These are phyloP conservation scores for Serinus canaria DNA, from an alignment of 2,113 vertebrate species.

Conservation along the genomic window DNA sequence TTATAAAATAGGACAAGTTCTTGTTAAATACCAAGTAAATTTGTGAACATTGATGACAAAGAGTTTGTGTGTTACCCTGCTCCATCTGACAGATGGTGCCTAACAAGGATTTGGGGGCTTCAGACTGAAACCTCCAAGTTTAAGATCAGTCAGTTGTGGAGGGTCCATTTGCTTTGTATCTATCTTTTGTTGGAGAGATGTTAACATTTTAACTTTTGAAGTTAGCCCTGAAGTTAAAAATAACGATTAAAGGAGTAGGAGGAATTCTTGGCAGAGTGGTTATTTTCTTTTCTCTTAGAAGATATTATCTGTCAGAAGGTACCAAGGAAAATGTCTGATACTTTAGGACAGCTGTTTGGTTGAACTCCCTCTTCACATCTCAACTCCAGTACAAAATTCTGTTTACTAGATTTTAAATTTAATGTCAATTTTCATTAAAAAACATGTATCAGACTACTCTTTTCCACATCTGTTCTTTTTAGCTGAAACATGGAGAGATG, in stretches of 20 bases:
- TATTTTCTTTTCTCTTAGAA: neutral
- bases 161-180: neutral
- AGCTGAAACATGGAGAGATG: neutral
- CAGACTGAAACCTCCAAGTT: neutral
- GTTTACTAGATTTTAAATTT: neutral
- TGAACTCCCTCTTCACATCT: neutral
- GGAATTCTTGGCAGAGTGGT: neutral
- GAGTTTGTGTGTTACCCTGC: neutral
- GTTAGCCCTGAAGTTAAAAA: neutral
- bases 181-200: neutral
- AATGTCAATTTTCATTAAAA: neutral
- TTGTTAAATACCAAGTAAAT: neutral
- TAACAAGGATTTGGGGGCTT: neutral
- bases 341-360: neutral
- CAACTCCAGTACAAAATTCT: neutral
- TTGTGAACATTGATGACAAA: neutral
- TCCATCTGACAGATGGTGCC: neutral
- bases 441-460: neutral
- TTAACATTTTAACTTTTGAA: neutral
- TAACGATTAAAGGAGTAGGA: neutral
- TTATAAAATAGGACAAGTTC: neutral
- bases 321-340: neutral
- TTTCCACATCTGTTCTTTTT: neutral
- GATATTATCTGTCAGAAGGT: neutral
- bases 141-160: neutral